Evolutionary conservation across 2,113 vertebrate species (phyloP), one percentile per base, ranked within the genome.

Genomic region (Otolemur garnettii): DNA sequence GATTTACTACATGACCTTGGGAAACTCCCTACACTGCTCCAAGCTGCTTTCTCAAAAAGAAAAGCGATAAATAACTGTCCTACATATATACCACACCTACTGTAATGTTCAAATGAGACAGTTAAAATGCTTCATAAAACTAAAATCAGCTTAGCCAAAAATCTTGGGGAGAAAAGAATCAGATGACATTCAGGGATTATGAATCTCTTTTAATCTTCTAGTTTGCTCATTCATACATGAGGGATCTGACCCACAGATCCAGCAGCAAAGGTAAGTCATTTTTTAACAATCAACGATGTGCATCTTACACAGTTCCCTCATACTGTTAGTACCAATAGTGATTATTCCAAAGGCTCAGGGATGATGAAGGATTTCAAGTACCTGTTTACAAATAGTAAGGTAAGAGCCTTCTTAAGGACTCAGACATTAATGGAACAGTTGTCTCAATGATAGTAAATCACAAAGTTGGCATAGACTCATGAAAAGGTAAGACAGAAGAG

Each of bases 121-220:
- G 5, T 38, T n/a, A 95, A 88, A 97, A 84, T 66, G 18, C 38
- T 90, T 87, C 79, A 4, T 77, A 80, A 94, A 96, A 91, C 30
- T 94, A 4, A 42, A 60, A 42, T 78, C 50, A 93, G 50, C 42
- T 93, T 72, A 92, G 22, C 26, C 33, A 80, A 60, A 92, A 94
- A 82, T 60, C 45, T 88, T 74, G 53, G 38, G 22, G 90, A 96
- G 64, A 62, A 45, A 93, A 87, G 24, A 92, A 88, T 60, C 83
- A 93, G 66, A 85, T 95, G 91, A 53, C 64, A 79, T 72, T 91
- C 26, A 94, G 30, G 24, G 45, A 69, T n/a, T 77, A 74, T 30
- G 66, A 96, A 33, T 78, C 11, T 59, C 59, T 85, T 83, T 92
- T 69, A 82, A 77, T 93, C 21, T 75, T 86, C 22, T 55, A 13